Base-by-base conservation (phyloP, 2,888 invertebrate genomes). In the Boloria euphrosyne region DNA sequence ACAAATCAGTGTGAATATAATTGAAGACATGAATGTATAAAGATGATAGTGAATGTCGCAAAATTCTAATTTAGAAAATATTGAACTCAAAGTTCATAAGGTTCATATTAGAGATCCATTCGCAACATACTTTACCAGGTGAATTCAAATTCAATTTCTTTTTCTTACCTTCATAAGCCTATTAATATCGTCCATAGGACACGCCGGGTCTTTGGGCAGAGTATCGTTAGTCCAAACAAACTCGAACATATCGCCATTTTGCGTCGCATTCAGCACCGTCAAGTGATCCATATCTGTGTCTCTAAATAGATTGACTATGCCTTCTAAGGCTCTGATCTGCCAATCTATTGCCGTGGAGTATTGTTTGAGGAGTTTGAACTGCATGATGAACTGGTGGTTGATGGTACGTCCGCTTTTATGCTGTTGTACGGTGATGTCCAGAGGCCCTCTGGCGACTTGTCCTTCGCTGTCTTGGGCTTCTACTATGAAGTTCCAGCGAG, bases 161-260 rank as follows among this genome's bases (percentile, higher is more conserved):
- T 38, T 10, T 2, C 13, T 83, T 79, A 95, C 96, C 89, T 93
- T 93, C 85, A 94, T 94, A 47, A 97, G 84, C 73, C 93, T 88
- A 60, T 94, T 94, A 38, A 98, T 95, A 76, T 96, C 95, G 61
- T 94, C 93, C 75, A 94, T 95, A 0, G 97, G 97, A 75, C 98
- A 98, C 53, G 94, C 94, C 0, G 89, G 84, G 75, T 94, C 95
- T 58, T 95, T 95, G 0, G 96, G 95, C 74, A 98, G 82, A 7
- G 96, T 96, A 74, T 97, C 97, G 80, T 98, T 98, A 17, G 97
- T 96, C 97, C 97, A 97, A 43, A 94, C 95, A 81, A 94, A 96
- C 75, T 94, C 94, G 74, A 93, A 94, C 78, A 93, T 93, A 78
- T 93, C 94, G 44, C 87, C 93, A 57, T 86, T 87, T 65, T 93